Conservation (phyloP, 2,888 invertebrate genomes). For the Chrysolina haemoptera region DNA sequence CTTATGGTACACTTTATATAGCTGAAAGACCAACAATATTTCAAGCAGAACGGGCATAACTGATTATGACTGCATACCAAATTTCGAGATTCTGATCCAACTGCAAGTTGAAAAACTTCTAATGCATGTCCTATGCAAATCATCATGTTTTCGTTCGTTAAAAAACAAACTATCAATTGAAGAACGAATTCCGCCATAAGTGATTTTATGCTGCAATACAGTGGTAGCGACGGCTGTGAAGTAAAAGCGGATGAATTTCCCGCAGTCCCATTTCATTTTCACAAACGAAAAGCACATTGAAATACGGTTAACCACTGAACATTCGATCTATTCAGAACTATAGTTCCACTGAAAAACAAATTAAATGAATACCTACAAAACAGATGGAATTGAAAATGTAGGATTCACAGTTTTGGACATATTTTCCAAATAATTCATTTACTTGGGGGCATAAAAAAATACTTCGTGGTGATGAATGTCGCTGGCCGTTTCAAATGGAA, state of each 20-base stretch:
- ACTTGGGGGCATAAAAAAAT: no score
- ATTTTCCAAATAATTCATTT: no score
- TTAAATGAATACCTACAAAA: not conserved
- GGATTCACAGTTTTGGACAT: no score
- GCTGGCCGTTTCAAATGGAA: no score
- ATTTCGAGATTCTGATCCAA: no score
- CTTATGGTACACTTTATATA: no score
- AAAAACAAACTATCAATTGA: not conserved
- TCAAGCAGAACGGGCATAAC: no score
- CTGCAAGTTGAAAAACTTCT: no score
- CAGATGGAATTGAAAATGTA: not conserved
- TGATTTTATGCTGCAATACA: slow-evolving; percentile 9
- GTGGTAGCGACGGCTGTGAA: not conserved
- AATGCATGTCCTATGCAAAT: no score
- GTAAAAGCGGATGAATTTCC: not conserved
- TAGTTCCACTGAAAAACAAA: not conserved
- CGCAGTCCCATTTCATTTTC: not conserved
- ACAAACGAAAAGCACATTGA: not conserved
- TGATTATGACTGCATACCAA: no score
- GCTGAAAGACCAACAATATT: no score
- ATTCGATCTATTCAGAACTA: not conserved
- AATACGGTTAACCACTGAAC: slow-evolving; percentile 1
- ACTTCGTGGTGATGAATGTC: no score
- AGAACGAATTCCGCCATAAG: not conserved
- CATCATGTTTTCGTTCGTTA: not conserved